These are phyloP conservation scores for Chaenogobius annularis DNA, from an alignment of 2,113 vertebrate species.

Conservation along the genomic window DNA sequence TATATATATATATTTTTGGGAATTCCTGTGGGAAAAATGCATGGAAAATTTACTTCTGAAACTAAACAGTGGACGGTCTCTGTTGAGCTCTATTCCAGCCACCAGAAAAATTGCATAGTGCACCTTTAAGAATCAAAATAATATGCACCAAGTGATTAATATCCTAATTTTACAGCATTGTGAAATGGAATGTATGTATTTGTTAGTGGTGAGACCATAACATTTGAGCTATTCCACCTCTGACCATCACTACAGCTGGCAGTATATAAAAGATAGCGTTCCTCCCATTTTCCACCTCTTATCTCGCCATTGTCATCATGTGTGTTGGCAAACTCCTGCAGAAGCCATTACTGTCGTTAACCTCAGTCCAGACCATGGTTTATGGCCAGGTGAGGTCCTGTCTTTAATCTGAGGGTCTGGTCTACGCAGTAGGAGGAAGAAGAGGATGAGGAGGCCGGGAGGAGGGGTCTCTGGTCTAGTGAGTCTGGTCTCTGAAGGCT, in stretches of 20 bases:
- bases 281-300: neutral
- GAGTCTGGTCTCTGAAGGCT: neutral
- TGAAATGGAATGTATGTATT: no score
- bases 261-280: neutral
- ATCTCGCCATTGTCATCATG: neutral
- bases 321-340: conserved; percentile 7
- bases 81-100: no score
- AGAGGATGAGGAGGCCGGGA: neutral
- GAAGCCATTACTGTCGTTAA: conserved; percentile 13
- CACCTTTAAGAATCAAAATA: no score
- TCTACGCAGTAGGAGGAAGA: neutral
- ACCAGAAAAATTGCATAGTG: no score
- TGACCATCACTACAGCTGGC: neutral
- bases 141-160: no score
- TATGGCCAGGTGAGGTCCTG: conserved; percentile 9
- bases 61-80: no score
- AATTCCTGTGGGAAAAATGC: no score
- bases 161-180: no score
- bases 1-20: no score
- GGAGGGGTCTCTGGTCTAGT: neutral
- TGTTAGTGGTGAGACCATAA: no score
- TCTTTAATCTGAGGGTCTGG: neutral
- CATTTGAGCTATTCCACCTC: no score
- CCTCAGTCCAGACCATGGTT: neutral
- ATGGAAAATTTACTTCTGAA: no score